phyloP scores from a whole-genome alignment of 2,797 vertebrate genomes.

The Geotrypetes seraphini region DNA sequence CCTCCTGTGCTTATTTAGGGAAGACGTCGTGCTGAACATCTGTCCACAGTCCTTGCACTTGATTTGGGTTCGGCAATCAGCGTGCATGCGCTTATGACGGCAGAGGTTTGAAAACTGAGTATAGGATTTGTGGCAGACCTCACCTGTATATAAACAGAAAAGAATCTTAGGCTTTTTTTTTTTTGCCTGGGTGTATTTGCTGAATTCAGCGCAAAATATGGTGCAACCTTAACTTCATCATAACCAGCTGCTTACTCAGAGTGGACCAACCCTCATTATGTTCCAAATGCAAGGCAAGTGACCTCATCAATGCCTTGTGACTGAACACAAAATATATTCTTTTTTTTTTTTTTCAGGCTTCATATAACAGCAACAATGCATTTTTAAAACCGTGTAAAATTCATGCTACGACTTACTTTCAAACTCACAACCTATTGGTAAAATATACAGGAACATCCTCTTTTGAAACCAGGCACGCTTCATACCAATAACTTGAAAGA shows the following conservation, averaged over 20 bases:
- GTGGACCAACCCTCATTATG: conserved; percentile 7
- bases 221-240: conserved; percentile 20
- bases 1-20: conserved; percentile 98
- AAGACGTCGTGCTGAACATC: conserved; percentile 99
- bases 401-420: no score
- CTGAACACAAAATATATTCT: conserved; percentile 33
- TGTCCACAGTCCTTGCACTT: conserved; percentile 99
- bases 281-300: conserved; percentile 38
- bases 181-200: conserved; percentile 39
- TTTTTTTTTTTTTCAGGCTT: no score
- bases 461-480: no score
- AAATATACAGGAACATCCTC: no score
- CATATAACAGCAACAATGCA: no score
- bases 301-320: conserved; percentile 34
- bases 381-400: no score
- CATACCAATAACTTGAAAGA: no score
- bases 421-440: no score
- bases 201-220: conserved; percentile 44
- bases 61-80: conserved; percentile 98
- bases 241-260: conserved; percentile 6
- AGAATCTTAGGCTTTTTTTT: conserved; percentile 61
- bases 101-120: conserved; percentile 99
- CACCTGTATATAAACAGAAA: conserved; percentile 77
- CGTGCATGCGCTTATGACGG: conserved; percentile 98
- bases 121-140: conserved; percentile 99